Percentiles rank a stretch among this genome's conserved stretches.
Conservation (phyloP, 1,140 invertebrate species). For the Micrasema minimum region DNA sequence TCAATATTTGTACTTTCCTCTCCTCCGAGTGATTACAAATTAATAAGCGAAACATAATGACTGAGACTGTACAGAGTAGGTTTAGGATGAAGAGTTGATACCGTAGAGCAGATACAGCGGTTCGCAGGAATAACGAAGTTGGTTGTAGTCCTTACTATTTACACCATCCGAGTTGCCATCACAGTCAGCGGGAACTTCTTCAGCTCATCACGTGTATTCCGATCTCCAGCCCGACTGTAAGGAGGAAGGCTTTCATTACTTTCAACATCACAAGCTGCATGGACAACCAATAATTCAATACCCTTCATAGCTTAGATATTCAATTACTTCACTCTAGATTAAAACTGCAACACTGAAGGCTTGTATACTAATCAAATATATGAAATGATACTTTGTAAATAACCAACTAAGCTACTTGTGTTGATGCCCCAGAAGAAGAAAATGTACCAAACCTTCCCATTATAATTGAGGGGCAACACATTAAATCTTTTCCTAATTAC, state of each 20-base stretch:
- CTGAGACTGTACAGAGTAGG: conserved; percentile 7
- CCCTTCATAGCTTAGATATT: too few species aligned
- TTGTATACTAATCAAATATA: too few species aligned
- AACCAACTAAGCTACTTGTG: too few species aligned
- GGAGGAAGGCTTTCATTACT: conserved; percentile 5
- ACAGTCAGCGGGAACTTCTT: conserved; percentile 31
- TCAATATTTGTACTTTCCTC: conserved; percentile 53
- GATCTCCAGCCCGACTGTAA: conserved; percentile 53
- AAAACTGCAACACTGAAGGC: neutral
- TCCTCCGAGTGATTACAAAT: conserved; percentile 33
- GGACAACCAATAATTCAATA: too few species aligned
- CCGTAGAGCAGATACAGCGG: conserved; percentile 45
- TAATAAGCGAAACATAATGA: conserved; percentile 25
- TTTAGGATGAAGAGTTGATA: conserved; percentile 34
- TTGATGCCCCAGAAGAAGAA: too few species aligned
- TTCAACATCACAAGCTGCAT: too few species aligned
- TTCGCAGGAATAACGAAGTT: conserved; percentile 47
- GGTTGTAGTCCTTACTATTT: conserved; percentile 44
- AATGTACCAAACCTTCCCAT: too few species aligned
- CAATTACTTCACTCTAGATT: neutral
- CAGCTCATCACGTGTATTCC: conserved; percentile 54
- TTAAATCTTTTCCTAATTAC: too few species aligned
- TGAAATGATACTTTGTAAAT: too few species aligned
- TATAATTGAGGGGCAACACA: too few species aligned
- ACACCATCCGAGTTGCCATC: conserved; percentile 42